These are phyloP conservation scores for Octodonta nipae DNA, from an alignment of 2,888 invertebrate species.

Conservation along the genomic window DNA sequence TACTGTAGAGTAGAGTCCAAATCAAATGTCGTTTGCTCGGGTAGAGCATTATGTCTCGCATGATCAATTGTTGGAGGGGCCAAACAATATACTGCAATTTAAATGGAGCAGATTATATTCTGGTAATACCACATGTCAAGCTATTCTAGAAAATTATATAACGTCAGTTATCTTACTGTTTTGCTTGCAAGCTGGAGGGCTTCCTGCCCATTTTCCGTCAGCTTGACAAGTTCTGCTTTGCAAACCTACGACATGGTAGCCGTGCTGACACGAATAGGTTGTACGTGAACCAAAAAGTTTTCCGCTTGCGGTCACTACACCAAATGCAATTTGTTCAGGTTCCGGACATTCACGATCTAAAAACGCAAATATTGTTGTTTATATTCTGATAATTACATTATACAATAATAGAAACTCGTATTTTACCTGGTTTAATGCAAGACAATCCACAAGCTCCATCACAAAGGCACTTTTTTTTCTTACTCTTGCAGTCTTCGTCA, in stretches of 20 bases:
- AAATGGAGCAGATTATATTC: too few species aligned
- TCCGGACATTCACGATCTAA: constrained; percentile 69
- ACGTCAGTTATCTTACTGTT: too few species aligned
- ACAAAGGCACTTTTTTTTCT: constrained; percentile 91
- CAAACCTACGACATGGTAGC: constrained; percentile 76
- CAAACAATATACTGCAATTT: constrained; percentile 72
- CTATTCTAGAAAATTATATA: not conserved
- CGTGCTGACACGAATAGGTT: constrained; percentile 74
- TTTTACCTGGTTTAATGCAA: constrained; percentile 95
- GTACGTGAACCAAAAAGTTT: constrained; percentile 72
- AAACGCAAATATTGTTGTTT: too few species aligned
- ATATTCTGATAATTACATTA: too few species aligned
- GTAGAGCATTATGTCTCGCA: constrained; percentile 75
- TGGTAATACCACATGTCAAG: not conserved
- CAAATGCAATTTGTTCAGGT: constrained; percentile 61
- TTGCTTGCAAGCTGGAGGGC: constrained; percentile 71
- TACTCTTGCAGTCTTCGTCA: constrained; percentile 91
- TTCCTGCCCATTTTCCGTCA: constrained; percentile 81
- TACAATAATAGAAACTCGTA: too few species aligned
- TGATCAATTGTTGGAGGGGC: constrained; percentile 73
- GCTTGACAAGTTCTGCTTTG: constrained; percentile 81
- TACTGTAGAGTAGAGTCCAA: constrained; percentile 83
- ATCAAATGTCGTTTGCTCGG: constrained; percentile 79
- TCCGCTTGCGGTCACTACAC: constrained; percentile 62
- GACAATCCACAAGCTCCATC: constrained; percentile 95